Evolutionary conservation across 2,888 invertebrate genomes (phyloP).

Genomic region (Drosophila rubida): DNA sequence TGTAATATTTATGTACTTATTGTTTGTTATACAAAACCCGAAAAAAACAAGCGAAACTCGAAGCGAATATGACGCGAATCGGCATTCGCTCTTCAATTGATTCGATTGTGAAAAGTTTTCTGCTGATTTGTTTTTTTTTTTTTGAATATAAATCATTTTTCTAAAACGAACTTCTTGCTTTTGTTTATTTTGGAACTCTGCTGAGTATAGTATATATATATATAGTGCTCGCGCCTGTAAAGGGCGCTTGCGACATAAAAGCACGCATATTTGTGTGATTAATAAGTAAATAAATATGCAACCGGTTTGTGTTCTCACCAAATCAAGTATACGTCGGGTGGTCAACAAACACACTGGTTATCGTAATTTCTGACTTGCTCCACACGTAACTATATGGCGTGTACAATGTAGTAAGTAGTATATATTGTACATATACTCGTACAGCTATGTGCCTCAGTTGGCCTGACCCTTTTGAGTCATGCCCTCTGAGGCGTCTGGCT

Average conservation of each 20-base stretch:
- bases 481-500: constrained; percentile 5
- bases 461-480: constrained; percentile 16
- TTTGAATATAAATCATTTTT: constrained; percentile 60
- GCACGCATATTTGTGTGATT: neutral
- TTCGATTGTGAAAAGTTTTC: constrained; percentile 58
- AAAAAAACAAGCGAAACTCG: constrained; percentile 14
- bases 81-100: constrained; percentile 41
- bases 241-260: constrained; percentile 7
- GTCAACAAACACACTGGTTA: constrained; percentile 16
- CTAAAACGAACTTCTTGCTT: constrained; percentile 37
- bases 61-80: constrained; percentile 10
- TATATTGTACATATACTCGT: neutral
- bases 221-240: neutral
- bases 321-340: constrained; percentile 58
- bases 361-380: constrained; percentile 13
- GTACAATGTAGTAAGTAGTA: too few relatives aligned
- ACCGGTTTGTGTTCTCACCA: constrained; percentile 55
- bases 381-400: neutral
- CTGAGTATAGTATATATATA: too few relatives aligned
- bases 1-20: constrained; percentile 66
- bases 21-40: constrained; percentile 74
- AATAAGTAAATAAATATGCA: constrained; percentile 16
- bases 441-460: neutral
- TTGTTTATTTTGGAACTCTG: neutral
- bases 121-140: constrained; percentile 35